These are phyloP conservation scores for Zophobas morio DNA, from an alignment of 1,140 invertebrate genomes.

Conservation along the genomic window DNA sequence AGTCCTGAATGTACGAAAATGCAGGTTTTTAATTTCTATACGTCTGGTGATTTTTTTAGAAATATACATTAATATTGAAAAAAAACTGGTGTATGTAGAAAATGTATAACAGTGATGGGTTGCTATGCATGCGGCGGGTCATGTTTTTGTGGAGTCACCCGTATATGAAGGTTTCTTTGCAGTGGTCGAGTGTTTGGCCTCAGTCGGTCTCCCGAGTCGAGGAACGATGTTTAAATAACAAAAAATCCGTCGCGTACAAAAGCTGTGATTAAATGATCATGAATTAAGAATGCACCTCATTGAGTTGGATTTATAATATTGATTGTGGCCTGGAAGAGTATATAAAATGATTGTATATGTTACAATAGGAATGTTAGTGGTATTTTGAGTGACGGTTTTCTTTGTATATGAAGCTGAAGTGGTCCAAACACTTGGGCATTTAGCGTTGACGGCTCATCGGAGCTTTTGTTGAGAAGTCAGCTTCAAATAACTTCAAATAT, in stretches of 20 bases:
- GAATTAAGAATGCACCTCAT: constrained; percentile 45
- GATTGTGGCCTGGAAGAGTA: constrained; percentile 37
- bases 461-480: constrained; percentile 56
- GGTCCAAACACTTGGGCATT: constrained; percentile 58
- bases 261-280: constrained; percentile 44
- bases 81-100: no score
- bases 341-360: constrained; percentile 50
- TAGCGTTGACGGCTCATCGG: constrained; percentile 59
- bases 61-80: no score
- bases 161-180: no score
- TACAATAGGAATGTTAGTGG: constrained; percentile 55
- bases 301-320: constrained; percentile 44
- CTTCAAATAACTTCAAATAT: constrained; percentile 58
- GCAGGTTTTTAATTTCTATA: no score
- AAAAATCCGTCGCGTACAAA: constrained; percentile 17
- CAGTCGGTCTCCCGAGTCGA: neutral
- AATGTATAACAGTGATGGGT: no score
- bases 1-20: no score
- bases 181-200: no score
- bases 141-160: neutral
- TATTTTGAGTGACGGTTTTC: constrained; percentile 57
- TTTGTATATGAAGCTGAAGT: constrained; percentile 54
- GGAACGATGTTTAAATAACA: constrained; percentile 20
- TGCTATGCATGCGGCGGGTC: no score
- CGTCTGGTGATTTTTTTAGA: no score